Evolutionary conservation across 2,113 vertebrate species (phyloP), one percentile per base, ranked within the genome.

Genomic region (Pandion haliaetus): DNA sequence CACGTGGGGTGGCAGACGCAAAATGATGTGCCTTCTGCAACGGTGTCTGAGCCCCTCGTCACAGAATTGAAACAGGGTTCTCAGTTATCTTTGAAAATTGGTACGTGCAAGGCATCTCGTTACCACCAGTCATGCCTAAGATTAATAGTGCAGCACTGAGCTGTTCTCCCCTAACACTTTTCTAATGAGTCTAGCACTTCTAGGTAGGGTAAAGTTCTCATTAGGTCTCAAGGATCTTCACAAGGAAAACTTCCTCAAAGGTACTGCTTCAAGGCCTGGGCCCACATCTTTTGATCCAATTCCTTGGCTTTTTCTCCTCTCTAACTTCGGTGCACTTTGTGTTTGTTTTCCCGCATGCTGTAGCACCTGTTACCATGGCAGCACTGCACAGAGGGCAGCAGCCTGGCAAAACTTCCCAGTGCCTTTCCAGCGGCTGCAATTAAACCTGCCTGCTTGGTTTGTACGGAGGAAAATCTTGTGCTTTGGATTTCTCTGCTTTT

Each of bases 351-450:
- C 9, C 3, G 4, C 63, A 9, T 3, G 80, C 86, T 74, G 73
- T 58, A 91, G 93, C 81, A 61, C 82, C 88, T 58, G 96, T 96
- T 95, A 34, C 97, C 91, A 97, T 96, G 85, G 94, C 77, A 97
- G 65, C 93, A 34, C 80, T 32, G 91, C 44, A 29, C 38, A 6
- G 73, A 88, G 72, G 89, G 86, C 93, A 96, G 92, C 59, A 62
- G 83, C 84, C 73, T 88, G 77, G 89, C 90, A 94, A 87, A 91
- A 94, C 85, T 94, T 90, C 76, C 88, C 90, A 32, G 88, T 0
- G 61, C 83, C 88, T 88, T 95, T 74, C 88, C 94, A 91, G 94
- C 14, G 2, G 70, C 93, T 86, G 95, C 91, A 97, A 98, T 94
- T 82, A 95, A 96, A 95, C 89, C 77, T 83, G 95, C 91, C 66